Conservation (phyloP, 2,797 vertebrate genomes). For the Tauraco hartlaubi region DNA sequence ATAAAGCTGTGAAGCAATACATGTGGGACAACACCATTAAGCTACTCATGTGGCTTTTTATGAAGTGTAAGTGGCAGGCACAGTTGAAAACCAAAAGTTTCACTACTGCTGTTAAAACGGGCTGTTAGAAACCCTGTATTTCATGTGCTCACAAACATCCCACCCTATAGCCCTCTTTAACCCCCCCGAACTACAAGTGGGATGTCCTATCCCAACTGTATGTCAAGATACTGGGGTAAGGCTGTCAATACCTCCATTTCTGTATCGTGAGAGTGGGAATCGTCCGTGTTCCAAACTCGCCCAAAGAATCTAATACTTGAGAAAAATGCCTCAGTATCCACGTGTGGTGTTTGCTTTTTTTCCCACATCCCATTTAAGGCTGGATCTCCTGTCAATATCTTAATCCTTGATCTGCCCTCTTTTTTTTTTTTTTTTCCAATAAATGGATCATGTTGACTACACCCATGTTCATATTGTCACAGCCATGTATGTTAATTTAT, state of each 20-base stretch:
- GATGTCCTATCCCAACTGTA: background rate
- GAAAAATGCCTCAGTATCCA: constrained; percentile 30
- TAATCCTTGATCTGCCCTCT: constrained; percentile 16
- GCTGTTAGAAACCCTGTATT: constrained; percentile 29
- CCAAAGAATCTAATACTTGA: constrained; percentile 61
- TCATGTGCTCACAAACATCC: background rate
- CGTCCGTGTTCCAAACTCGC: background rate
- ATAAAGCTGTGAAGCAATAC: constrained; percentile 76
- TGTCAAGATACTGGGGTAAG: background rate
- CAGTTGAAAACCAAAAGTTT: constrained; percentile 50
- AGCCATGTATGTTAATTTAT: constrained; percentile 61
- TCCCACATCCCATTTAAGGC: constrained; percentile 9
- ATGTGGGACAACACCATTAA: constrained; percentile 36
- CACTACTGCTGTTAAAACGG: constrained; percentile 26
- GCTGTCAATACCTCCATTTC: constrained; percentile 20
- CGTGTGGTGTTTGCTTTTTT: constrained; percentile 26
- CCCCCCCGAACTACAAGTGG: background rate
- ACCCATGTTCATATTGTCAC: constrained; percentile 35
- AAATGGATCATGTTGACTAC: constrained; percentile 9
- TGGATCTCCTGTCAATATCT: background rate
- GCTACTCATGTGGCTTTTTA: constrained; percentile 41
- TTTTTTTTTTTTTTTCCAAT: background rate
- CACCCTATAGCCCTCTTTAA: background rate
- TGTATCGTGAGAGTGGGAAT: background rate
- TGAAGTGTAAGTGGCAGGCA: constrained; percentile 33